Percentiles rank a stretch among this genome's conserved stretches.
Conservation (phyloP, 37 sponge, comb jelly and placozoan genomes). For the Cladorhizidae sp. region DNA sequence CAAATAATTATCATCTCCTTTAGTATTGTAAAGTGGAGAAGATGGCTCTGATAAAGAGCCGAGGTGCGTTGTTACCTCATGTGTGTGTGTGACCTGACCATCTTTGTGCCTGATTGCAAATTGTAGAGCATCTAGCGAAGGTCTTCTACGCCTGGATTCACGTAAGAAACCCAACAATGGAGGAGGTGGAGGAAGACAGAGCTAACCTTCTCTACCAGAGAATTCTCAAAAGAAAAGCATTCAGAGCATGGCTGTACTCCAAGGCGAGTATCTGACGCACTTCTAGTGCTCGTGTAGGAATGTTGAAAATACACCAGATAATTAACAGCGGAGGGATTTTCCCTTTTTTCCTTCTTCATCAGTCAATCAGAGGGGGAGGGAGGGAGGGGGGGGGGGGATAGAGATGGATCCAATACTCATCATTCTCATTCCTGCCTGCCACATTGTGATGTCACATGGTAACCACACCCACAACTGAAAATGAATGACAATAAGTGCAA, state of each 20-base stretch:
- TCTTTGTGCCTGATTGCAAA: not conserved
- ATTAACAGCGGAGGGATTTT: not conserved
- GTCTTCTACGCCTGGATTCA: slow-evolving; percentile 67
- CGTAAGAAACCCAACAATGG: slow-evolving; percentile 43
- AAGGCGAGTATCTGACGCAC: not conserved
- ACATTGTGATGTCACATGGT: too few species aligned
- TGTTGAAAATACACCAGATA: too few species aligned
- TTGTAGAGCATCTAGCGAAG: slow-evolving; percentile 37
- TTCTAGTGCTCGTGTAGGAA: too few species aligned
- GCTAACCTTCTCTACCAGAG: slow-evolving; percentile 1
- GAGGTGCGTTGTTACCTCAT: slow-evolving; percentile 28
- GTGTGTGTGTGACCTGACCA: not conserved
- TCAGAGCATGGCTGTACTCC: slow-evolving; percentile 19
- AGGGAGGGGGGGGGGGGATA: too few species aligned
- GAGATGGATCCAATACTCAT: too few species aligned
- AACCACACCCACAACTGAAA: too few species aligned
- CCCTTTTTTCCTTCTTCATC: not conserved
- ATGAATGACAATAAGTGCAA: too few species aligned
- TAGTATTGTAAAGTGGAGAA: slow-evolving; percentile 55
- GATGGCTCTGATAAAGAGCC: slow-evolving; percentile 39
- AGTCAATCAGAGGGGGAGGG: too few species aligned
- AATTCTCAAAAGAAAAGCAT: slow-evolving; percentile 22
- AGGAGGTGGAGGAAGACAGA: slow-evolving; percentile 21
- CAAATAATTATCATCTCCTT: not conserved
- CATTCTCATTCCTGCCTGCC: too few species aligned